Percentiles rank a stretch among this genome's conserved stretches.
These are phyloP conservation scores for Sphenopsis melanotis DNA, from an alignment of 2,797 vertebrate genomes.

Conservation along the genomic window DNA sequence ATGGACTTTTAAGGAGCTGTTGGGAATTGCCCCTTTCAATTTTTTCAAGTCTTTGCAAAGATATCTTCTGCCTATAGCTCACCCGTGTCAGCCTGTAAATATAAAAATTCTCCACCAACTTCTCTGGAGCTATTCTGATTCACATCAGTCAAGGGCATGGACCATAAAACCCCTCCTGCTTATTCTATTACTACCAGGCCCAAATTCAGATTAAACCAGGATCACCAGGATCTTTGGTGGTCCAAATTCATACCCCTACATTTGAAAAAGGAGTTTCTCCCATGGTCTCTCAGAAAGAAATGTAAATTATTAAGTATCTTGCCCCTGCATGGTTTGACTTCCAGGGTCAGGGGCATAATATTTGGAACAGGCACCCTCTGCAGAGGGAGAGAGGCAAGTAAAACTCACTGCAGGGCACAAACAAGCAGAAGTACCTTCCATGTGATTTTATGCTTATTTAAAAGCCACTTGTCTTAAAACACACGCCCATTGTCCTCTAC, in stretches of 20 bases:
- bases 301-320: not conserved
- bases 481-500: not conserved
- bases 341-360: not conserved
- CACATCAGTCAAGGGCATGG: not conserved
- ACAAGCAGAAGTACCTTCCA: accelerated
- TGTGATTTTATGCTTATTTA: not conserved
- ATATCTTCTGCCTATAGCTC: not conserved
- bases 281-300: not conserved
- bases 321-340: not conserved
- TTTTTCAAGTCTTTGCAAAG: not conserved
- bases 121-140: not conserved
- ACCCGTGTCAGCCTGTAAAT: not conserved
- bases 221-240: not conserved
- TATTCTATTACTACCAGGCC: not conserved
- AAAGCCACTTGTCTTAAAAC: not conserved
- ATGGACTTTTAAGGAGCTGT: not conserved
- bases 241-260: not conserved
- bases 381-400: not conserved
- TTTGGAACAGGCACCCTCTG: not conserved
- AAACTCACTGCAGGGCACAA: not conserved
- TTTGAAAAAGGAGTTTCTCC: not conserved
- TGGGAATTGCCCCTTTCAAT: not conserved
- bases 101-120: not conserved
- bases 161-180: not conserved
- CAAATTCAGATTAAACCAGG: not conserved